phyloP scores from a whole-genome alignment of 2,888 invertebrate genomes.

The Netelia virgata region DNA sequence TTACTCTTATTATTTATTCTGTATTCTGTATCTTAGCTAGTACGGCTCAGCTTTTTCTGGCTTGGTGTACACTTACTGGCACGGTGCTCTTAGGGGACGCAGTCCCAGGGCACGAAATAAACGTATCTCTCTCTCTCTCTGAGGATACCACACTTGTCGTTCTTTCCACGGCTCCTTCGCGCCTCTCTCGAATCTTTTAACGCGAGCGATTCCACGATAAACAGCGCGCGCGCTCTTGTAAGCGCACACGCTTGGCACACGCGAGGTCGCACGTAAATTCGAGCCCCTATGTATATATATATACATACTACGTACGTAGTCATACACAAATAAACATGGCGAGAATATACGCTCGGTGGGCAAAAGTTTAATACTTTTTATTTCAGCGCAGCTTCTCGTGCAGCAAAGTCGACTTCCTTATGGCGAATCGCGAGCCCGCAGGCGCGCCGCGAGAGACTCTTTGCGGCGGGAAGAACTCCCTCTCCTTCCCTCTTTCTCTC shows the following conservation, averaged over 20 bases:
- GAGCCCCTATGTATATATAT: conserved; percentile 13
- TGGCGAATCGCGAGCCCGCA: conserved; percentile 48
- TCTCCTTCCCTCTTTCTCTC: background rate
- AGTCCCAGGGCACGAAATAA: too few species aligned
- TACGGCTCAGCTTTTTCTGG: too few species aligned
- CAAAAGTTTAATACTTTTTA: conserved; percentile 36
- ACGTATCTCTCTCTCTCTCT: background rate
- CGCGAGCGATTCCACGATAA: conserved; percentile 58
- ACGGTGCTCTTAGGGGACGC: too few species aligned
- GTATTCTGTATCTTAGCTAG: too few species aligned
- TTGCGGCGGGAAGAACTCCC: conserved; percentile 32
- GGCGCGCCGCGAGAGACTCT: conserved; percentile 36
- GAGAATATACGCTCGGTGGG: conserved; percentile 39
- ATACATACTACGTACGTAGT: conserved; percentile 12
- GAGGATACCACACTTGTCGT: conserved; percentile 57
- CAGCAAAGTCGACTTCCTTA: conserved; percentile 63
- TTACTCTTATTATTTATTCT: too few species aligned
- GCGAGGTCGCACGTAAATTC: conserved; percentile 63
- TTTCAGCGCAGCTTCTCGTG: conserved; percentile 28
- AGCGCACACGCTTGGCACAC: conserved; percentile 49
- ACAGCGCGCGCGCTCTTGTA: conserved; percentile 24
- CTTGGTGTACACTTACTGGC: too few species aligned
- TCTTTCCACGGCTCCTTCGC: conserved; percentile 40
- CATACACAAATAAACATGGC: conserved; percentile 36
- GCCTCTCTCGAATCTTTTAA: conserved; percentile 34